Percentiles rank a stretch among this genome's conserved stretches.
phyloP scores from a whole-genome alignment of 1,140 invertebrate genomes.

The Lucilia cuprina region DNA sequence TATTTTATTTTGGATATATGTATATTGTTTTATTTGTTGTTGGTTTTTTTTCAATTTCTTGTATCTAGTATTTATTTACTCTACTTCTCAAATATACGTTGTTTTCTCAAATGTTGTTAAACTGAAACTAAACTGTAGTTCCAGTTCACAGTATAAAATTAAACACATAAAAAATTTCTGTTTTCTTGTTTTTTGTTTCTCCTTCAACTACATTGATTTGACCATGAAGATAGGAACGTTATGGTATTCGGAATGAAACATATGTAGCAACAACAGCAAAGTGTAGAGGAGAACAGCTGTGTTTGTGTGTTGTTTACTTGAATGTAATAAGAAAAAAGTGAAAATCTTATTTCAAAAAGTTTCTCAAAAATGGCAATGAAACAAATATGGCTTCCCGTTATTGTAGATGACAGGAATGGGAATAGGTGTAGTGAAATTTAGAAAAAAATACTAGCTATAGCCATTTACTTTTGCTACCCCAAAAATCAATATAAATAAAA shows the following conservation, averaged over 20 bases:
- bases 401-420: not conserved
- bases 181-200: conserved; percentile 8
- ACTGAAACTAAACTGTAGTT: conserved; percentile 39
- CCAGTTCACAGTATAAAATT: not conserved
- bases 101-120: conserved; percentile 39
- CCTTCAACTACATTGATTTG: conserved; percentile 30
- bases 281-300: not conserved
- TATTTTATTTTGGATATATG: not conserved
- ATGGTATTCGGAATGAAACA: not conserved
- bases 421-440: too few relatives aligned
- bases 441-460: too few relatives aligned
- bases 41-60: not conserved
- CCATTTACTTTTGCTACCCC: too few relatives aligned
- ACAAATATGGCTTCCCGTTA: conserved; percentile 36
- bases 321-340: conserved; percentile 10
- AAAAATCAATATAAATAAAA: too few relatives aligned
- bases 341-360: conserved; percentile 24
- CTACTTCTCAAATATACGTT: conserved; percentile 20
- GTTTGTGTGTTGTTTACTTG: not conserved
- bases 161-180: not conserved
- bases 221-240: conserved; percentile 28
- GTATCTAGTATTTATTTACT: too few relatives aligned
- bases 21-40: not conserved
- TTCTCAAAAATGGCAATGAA: conserved; percentile 1
- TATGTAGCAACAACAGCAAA: not conserved